Evolutionary conservation across 2,888 invertebrate species (phyloP).

Genomic region (Drosophila sordidapex): DNA sequence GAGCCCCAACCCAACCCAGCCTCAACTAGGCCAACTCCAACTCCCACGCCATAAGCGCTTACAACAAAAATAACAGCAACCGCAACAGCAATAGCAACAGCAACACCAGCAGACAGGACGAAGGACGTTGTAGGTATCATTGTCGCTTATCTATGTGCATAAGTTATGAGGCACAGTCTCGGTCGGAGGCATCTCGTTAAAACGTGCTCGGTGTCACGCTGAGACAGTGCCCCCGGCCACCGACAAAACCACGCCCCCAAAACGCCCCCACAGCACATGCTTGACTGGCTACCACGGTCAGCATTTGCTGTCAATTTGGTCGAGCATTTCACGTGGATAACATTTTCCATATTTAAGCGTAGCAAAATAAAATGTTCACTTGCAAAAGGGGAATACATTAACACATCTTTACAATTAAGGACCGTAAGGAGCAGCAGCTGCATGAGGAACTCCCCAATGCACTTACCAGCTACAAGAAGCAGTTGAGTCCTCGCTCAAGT

Average conservation of each 20-base stretch:
- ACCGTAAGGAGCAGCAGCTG: slow-evolving; percentile 25
- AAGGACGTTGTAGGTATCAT: slow-evolving; percentile 31
- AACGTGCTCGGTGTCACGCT: slow-evolving; percentile 74
- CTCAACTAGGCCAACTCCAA: slow-evolving; percentile 4
- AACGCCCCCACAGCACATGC: background rate
- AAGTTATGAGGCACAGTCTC: slow-evolving; percentile 69
- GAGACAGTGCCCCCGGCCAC: slow-evolving; percentile 25
- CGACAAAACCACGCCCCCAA: background rate
- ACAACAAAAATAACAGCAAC: slow-evolving; percentile 30
- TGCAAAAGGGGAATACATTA: slow-evolving; percentile 78
- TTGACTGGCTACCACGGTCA: slow-evolving; percentile 19
- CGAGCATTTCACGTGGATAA: slow-evolving; percentile 53
- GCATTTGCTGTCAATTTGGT: slow-evolving; percentile 50
- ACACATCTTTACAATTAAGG: slow-evolving; percentile 80
- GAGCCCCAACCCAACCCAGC: background rate
- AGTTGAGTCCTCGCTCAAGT: slow-evolving; percentile 28
- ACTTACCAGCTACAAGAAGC: slow-evolving; percentile 59
- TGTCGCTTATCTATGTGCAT: slow-evolving; percentile 79
- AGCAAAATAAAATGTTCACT: slow-evolving; percentile 73
- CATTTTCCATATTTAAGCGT: slow-evolving; percentile 68
- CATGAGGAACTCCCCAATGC: slow-evolving; percentile 63
- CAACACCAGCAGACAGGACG: background rate
- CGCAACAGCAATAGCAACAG: slow-evolving; percentile 24
- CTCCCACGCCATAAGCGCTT: slow-evolving; percentile 24
- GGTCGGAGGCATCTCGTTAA: slow-evolving; percentile 62